Conservation (phyloP, 2,797 vertebrate species). For the Clarias fuscus region DNA sequence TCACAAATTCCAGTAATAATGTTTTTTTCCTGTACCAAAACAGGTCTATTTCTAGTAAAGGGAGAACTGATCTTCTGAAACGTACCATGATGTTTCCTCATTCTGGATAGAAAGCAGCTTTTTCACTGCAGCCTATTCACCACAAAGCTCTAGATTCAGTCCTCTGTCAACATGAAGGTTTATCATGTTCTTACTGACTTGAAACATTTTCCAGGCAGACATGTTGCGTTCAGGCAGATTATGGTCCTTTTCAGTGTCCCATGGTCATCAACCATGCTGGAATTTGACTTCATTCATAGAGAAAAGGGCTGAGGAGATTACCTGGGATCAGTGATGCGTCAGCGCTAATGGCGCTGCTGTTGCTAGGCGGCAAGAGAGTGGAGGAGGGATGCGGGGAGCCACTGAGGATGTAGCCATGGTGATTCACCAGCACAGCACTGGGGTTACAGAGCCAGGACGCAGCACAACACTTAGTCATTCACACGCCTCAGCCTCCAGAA, state of each 20-base stretch:
- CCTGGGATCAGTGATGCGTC: constrained; percentile 67
- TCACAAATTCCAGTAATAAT: neutral
- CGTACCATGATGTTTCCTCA: neutral
- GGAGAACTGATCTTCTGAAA: neutral
- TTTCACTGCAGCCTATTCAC: neutral
- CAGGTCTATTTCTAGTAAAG: neutral
- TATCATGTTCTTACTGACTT: neutral
- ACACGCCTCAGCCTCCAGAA: constrained; percentile 42
- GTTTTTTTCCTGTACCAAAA: neutral
- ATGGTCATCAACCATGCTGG: neutral
- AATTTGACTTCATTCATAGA: constrained; percentile 48
- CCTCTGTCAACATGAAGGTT: neutral
- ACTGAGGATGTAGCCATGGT: constrained; percentile 77
- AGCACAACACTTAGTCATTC: constrained; percentile 62
- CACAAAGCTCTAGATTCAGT: neutral
- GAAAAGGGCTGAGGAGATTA: constrained; percentile 36
- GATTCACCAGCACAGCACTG: constrained; percentile 78
- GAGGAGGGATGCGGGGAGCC: constrained; percentile 68
- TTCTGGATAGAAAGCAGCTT: neutral
- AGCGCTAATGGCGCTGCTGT: constrained; percentile 76
- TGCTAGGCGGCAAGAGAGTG: constrained; percentile 71
- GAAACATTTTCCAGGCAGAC: neutral
- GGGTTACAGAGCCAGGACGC: constrained; percentile 73
- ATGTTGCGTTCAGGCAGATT: neutral
- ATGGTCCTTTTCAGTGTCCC: neutral